Evolutionary conservation across 2,888 invertebrate genomes (phyloP).

Genomic region (Hyppa rectilinea): DNA sequence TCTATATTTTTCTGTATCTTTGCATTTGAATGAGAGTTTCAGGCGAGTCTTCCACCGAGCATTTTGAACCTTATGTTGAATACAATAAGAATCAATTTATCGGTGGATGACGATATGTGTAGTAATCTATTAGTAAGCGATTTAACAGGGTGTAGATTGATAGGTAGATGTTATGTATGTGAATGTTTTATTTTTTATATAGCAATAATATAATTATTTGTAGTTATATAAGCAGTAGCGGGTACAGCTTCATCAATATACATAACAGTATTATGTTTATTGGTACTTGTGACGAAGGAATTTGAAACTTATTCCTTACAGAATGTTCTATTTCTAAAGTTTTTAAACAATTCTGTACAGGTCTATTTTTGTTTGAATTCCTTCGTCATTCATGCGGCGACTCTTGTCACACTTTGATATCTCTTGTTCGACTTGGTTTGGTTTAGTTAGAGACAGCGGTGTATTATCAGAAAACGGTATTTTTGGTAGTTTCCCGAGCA

Average conservation of each 20-base stretch:
- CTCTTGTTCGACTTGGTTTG: slow-evolving; percentile 53
- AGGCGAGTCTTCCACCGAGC: slow-evolving; percentile 64
- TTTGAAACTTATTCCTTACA: slow-evolving; percentile 52
- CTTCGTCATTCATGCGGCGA: slow-evolving; percentile 72
- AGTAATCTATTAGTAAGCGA: slow-evolving; percentile 61
- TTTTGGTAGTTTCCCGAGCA: slow-evolving; percentile 9
- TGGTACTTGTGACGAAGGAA: slow-evolving; percentile 73
- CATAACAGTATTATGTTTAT: slow-evolving; percentile 63
- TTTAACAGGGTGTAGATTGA: slow-evolving; percentile 79
- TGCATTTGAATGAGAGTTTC: slow-evolving; percentile 76
- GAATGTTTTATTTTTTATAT: slow-evolving; percentile 77
- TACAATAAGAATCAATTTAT: slow-evolving; percentile 64
- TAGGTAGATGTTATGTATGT: slow-evolving; percentile 90
- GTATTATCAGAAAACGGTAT: slow-evolving; percentile 18
- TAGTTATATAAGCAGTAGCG: slow-evolving; percentile 80
- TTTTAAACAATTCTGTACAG: neutral
- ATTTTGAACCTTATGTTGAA: slow-evolving; percentile 66
- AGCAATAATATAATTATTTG: slow-evolving; percentile 71
- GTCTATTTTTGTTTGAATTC: slow-evolving; percentile 61
- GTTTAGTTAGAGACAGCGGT: slow-evolving; percentile 39
- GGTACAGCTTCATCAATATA: slow-evolving; percentile 77
- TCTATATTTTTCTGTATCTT: slow-evolving; percentile 72
- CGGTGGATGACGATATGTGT: slow-evolving; percentile 68
- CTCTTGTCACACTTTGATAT: slow-evolving; percentile 76
- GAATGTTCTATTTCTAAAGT: neutral